phyloP scores from a whole-genome alignment of 2,113 vertebrate species.

The Rhombomys opimus region DNA sequence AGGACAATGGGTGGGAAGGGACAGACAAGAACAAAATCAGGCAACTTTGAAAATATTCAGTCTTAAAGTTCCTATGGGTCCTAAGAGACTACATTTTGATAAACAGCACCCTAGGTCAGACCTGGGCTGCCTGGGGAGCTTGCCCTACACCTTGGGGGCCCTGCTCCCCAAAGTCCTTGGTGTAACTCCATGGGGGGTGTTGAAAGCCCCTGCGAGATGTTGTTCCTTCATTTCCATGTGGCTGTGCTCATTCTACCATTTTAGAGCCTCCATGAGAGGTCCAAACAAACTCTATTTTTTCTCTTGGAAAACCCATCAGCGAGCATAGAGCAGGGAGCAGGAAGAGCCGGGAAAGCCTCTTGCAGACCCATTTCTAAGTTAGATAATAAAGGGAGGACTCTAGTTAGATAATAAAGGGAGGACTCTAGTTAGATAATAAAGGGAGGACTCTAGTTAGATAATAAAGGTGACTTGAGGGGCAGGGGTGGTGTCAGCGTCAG shows the following conservation, averaged over 20 bases:
- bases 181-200: fast-evolving
- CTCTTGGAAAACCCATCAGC: background rate
- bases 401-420: background rate
- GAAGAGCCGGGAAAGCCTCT: background rate
- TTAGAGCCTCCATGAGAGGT: background rate
- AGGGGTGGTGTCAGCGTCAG: background rate
- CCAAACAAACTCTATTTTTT: background rate
- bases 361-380: background rate
- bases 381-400: background rate
- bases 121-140: background rate
- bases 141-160: background rate
- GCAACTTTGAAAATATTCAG: background rate
- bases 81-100: background rate
- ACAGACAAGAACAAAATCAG: background rate
- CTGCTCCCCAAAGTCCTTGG: background rate
- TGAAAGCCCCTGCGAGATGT: background rate
- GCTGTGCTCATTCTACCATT: background rate
- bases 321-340: background rate
- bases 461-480: background rate
- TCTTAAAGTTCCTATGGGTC: background rate
- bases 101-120: background rate
- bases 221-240: background rate
- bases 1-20: background rate
- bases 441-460: background rate
- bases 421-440: background rate